phyloP scores from a whole-genome alignment of 2,113 vertebrate genomes.

The Bungarus multicinctus region DNA sequence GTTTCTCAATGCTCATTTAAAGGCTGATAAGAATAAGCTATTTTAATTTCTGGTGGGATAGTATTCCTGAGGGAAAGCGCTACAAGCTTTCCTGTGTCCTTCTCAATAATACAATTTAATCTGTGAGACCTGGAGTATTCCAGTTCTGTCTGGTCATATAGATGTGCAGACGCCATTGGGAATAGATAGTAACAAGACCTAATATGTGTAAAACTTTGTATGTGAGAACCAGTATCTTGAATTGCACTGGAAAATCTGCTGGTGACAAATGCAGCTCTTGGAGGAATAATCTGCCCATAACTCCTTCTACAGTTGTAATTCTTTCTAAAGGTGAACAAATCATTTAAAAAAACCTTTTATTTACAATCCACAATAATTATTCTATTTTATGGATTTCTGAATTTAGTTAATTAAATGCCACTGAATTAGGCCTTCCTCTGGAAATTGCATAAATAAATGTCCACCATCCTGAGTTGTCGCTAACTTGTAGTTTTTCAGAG shows the following conservation, averaged over 20 bases:
- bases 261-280: neutral
- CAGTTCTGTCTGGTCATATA: neutral
- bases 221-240: neutral
- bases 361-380: neutral
- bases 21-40: neutral
- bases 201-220: neutral
- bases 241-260: neutral
- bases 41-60: neutral
- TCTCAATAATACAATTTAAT: neutral
- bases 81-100: neutral
- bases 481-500: neutral
- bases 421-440: neutral
- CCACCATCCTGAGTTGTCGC: neutral
- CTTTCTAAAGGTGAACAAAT: neutral
- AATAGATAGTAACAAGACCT: neutral
- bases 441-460: neutral
- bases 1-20: neutral
- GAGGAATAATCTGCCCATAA: neutral
- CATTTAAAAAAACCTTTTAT: neutral
- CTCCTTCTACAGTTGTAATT: neutral
- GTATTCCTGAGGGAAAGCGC: neutral
- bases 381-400: neutral
- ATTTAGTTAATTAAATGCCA: neutral
- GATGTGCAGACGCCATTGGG: neutral
- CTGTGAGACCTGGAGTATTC: neutral